Base-by-base conservation (phyloP, 2,888 invertebrate species). In the Parochlus steinenii region DNA sequence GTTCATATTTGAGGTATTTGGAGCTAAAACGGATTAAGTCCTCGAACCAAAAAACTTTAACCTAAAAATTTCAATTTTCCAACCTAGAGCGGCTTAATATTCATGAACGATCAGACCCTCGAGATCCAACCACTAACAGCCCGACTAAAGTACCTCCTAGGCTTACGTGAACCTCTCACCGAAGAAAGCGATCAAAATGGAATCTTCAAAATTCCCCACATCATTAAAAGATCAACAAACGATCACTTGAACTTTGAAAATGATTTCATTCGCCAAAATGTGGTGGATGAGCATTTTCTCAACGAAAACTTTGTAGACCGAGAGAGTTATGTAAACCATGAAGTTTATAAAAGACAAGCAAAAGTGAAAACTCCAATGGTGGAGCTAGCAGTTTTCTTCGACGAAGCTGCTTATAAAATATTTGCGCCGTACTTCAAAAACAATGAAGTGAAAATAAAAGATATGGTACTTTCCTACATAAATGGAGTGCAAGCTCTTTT, bases 401-500 rank as follows among this genome's bases (percentile, higher is more conserved):
- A 81, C 47, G 73, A 74, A 49, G 68, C 76, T 2, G 80, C 69
- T 1, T 80, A 79, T 48, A 69, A 67, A 47, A 65, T 71, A 19
- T 80, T 80, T 52, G 58, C 71, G 10, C 74, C 79, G 1, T 74
- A 69, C 49, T 65, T 77, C 41, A 64, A 70, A 42, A 62, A 69
- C 44, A 68, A 74, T 47, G 75, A 77, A 41, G 61, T 60, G 8
- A 69, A 72, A 47, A 54, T 81, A 28, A 62, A 71, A 22, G 75
- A 81, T 48, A 75, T 81, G 74, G 55, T 81, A n/a, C 52, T 82
- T 37, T 80, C 79, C 8, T 81, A 80, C 46, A 65, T 80, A 45
- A 81, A 81, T 52, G 78, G 74, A 44, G 74, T 81, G 2, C 81
- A 82, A 61, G 80, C 80, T 1, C 48, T 80, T n/a, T 81, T 77